phyloP scores from a whole-genome alignment of 1,140 invertebrate genomes.

The Zaprionus davidi region DNA sequence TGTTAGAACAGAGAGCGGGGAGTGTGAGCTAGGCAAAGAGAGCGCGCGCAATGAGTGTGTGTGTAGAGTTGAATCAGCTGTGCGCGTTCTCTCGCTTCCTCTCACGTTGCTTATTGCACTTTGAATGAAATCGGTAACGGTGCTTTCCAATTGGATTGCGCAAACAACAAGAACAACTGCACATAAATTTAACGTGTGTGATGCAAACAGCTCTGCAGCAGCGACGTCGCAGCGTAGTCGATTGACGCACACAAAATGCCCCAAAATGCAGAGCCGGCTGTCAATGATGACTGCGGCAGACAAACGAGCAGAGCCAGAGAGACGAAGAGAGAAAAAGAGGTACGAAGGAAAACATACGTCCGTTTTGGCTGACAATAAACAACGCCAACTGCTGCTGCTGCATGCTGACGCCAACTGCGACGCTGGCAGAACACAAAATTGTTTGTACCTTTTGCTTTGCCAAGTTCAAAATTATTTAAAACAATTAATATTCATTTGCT shows the following conservation, averaged over 20 bases:
- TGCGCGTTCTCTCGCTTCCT: slow-evolving; percentile 10
- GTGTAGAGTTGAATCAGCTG: slow-evolving; percentile 64
- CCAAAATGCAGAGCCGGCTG: slow-evolving; percentile 37
- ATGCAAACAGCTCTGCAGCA: slow-evolving; percentile 32
- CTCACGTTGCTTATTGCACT: slow-evolving; percentile 51
- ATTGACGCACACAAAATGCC: slow-evolving; percentile 76
- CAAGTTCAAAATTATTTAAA: slow-evolving; percentile 83
- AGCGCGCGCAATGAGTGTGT: slow-evolving; percentile 14
- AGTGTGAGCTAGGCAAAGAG: slow-evolving; percentile 15
- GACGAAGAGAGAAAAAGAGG: not conserved
- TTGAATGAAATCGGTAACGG: slow-evolving; percentile 76
- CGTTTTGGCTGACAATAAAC: slow-evolving; percentile 59
- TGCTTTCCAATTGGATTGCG: slow-evolving; percentile 74
- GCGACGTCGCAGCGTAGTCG: slow-evolving; percentile 15
- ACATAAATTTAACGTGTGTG: slow-evolving; percentile 34
- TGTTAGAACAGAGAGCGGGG: slow-evolving; percentile 59
- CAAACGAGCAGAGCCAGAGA: slow-evolving; percentile 12
- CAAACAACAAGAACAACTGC: slow-evolving; percentile 40
- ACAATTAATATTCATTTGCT: slow-evolving; percentile 80
- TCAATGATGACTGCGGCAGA: slow-evolving; percentile 46
- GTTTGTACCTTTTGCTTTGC: slow-evolving; percentile 63
- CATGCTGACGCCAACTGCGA: slow-evolving; percentile 9
- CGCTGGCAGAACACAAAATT: not conserved
- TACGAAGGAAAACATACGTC: slow-evolving; percentile 20
- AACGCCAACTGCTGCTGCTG: slow-evolving; percentile 31